These are phyloP conservation scores for Eupithecia insigniata DNA, from an alignment of 2,888 invertebrate species.

Conservation along the genomic window DNA sequence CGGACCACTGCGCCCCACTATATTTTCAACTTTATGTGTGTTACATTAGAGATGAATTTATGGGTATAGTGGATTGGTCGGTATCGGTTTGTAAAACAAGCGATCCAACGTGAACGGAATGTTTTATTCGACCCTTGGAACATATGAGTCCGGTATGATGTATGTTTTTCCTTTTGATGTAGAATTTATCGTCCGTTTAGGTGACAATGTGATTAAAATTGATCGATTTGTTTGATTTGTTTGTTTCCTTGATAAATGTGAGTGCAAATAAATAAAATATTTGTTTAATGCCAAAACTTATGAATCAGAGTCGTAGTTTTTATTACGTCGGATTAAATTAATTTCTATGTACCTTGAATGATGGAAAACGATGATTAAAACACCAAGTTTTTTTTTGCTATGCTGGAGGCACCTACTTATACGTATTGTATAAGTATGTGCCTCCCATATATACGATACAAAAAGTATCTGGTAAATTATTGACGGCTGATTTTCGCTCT, in stretches of 20 bases:
- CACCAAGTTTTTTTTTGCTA: no score
- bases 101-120: slow-evolving; percentile 83
- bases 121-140: slow-evolving; percentile 78
- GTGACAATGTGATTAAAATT: slow-evolving; percentile 60
- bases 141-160: slow-evolving; percentile 81
- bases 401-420: no score
- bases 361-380: no score
- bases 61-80: slow-evolving; percentile 39
- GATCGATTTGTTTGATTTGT: slow-evolving; percentile 38
- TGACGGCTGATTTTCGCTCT: no score
- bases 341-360: no score
- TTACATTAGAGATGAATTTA: slow-evolving; percentile 35
- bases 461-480: no score
- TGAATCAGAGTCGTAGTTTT: no score
- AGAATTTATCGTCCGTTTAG: slow-evolving; percentile 65
- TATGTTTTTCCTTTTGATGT: slow-evolving; percentile 78
- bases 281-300: neutral
- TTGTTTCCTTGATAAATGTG: slow-evolving; percentile 10
- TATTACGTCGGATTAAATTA: no score
- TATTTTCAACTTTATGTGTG: slow-evolving; percentile 48
- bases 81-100: slow-evolving; percentile 83
- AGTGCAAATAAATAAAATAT: neutral
- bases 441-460: no score
- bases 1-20: slow-evolving; percentile 48
- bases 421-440: no score